Evolutionary conservation across 1,140 invertebrate genomes (phyloP), one percentile per base, ranked within the genome.

Genomic region (Danaus melanippus): DNA sequence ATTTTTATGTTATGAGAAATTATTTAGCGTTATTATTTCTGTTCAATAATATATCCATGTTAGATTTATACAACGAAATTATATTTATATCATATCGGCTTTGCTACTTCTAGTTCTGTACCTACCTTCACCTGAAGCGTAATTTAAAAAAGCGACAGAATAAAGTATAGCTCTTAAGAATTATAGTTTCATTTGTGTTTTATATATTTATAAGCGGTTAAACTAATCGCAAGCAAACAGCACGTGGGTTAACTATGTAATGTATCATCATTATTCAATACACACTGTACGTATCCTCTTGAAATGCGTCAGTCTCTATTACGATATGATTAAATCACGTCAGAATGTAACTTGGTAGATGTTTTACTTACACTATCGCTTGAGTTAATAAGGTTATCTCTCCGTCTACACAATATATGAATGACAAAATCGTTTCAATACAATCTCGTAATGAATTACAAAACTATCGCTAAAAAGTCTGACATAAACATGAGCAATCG

Each of bases 301-400:
- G 42, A 43, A 58, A 54, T 56, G 42, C 56, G 50, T 63, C 61
- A 59, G 53, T 42, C 44, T 43, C 51, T 50, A 47, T 46, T 50
- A 53, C 41, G 32, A 12, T 44, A 32, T 57, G 47, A 51, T 60
- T 55, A 58, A 51, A 60, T 53, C 50, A 60, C 58, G 41, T 44
- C 15, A 59, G 39, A 10, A 15, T 46, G 50, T 21, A 53, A 52
- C 54, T 53, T 46, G 49, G 43, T 52, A 52, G 53, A 51, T 55
- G 53, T 60, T 60, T 60, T 56, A 51, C 60, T 53, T 50, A 51
- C 59, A 47, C 56, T 69, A 69, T 69, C 67, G 59, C 45, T 48
- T 58, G 53, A 56, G 63, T 66, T 62, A 60, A 66, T 62, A 69
- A 66, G 64, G 67, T 69, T 69, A 66, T 69, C 67, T 57, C 21